Percentiles rank a stretch among this genome's conserved stretches.
phyloP scores from a whole-genome alignment of 2,113 vertebrate genomes.

The Limnothrissa miodon region DNA sequence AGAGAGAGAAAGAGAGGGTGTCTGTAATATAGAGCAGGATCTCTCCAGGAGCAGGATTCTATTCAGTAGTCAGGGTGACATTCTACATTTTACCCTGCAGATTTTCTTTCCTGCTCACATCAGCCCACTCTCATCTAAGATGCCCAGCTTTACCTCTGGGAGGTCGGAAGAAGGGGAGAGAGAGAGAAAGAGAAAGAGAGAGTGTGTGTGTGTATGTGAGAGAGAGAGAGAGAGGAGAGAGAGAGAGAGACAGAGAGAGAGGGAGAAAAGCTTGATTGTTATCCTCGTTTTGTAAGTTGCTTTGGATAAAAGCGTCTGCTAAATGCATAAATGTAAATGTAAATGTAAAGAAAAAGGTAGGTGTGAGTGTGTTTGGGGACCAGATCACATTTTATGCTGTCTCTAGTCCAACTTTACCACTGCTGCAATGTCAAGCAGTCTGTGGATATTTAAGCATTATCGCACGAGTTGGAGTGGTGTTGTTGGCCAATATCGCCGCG shows the following conservation, averaged over 20 bases:
- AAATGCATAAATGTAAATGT: too few relatives aligned
- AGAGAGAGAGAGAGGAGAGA: too few relatives aligned
- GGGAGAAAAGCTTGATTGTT: too few relatives aligned
- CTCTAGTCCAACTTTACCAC: background rate
- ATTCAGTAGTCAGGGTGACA: background rate
- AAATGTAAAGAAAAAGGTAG: too few relatives aligned
- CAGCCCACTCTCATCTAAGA: background rate
- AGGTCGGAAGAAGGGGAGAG: background rate
- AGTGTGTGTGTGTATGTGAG: background rate
- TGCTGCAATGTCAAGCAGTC: background rate
- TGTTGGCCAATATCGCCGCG: too few relatives aligned
- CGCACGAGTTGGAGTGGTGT: too few relatives aligned
- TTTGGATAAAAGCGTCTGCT: too few relatives aligned
- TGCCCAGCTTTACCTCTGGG: background rate
- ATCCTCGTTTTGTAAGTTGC: too few relatives aligned
- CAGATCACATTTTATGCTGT: background rate
- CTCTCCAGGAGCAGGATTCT: background rate
- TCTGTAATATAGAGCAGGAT: background rate
- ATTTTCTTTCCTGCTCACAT: background rate
- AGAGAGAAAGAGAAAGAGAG: too few relatives aligned
- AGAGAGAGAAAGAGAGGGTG: background rate
- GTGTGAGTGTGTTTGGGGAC: background rate
- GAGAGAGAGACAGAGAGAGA: background rate
- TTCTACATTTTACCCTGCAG: background rate
- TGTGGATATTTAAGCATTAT: slow-evolving; percentile 17